Conservation (phyloP, 2,888 invertebrate species). For the Himalopsyche tibetana region DNA sequence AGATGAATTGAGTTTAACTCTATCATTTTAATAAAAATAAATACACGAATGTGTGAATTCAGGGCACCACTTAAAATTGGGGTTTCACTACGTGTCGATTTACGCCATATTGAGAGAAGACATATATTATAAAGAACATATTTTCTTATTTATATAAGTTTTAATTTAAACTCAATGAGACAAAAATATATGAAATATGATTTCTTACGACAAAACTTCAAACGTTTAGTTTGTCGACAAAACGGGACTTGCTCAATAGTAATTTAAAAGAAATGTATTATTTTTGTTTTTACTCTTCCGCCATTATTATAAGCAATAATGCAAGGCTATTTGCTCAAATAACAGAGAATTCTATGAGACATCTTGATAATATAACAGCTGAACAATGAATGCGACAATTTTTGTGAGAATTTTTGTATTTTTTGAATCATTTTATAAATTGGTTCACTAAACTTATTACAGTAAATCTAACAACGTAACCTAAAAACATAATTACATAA, state of each 20-base stretch:
- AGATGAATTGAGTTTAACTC: too few species aligned
- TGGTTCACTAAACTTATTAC: background rate
- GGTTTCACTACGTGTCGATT: too few species aligned
- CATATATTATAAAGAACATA: too few species aligned
- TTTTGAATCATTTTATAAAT: constrained; percentile 5
- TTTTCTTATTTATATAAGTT: too few species aligned
- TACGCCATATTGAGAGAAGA: too few species aligned
- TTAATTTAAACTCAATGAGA: too few species aligned
- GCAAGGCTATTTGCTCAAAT: background rate
- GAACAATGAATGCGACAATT: constrained; percentile 27
- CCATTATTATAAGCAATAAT: background rate
- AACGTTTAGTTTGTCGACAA: background rate
- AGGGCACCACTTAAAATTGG: too few species aligned
- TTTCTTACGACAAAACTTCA: too few species aligned
- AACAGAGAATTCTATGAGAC: background rate
- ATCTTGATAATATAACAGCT: background rate
- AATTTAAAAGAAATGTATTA: background rate
- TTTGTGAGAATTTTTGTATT: constrained; percentile 8
- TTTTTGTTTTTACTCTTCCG: constrained; percentile 1
- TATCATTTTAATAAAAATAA: too few species aligned
- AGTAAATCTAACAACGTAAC: background rate
- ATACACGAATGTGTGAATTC: too few species aligned
- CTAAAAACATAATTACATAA: background rate
- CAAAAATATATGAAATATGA: too few species aligned
- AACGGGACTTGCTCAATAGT: background rate